Evolutionary conservation across 2,888 invertebrate species (phyloP).

Genomic region (Apoda limacodes): DNA sequence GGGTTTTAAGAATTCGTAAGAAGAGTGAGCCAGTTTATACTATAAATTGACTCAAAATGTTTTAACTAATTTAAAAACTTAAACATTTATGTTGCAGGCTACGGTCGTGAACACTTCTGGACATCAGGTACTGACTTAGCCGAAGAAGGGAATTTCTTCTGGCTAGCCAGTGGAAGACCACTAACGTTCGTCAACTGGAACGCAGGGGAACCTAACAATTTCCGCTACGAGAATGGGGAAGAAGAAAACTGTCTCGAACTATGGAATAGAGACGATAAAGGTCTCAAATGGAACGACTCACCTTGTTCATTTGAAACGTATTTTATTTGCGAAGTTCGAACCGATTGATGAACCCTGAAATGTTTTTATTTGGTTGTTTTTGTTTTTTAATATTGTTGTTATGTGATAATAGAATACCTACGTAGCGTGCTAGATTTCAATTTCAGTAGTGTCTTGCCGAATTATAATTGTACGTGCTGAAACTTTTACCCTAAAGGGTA

Average conservation of each 20-base stretch:
- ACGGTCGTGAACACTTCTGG: slow-evolving; percentile 94
- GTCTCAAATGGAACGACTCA: slow-evolving; percentile 93
- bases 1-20: no score
- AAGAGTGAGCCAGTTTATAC: background rate
- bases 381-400: slow-evolving; percentile 22
- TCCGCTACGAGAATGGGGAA: slow-evolving; percentile 92
- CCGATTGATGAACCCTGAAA: slow-evolving; percentile 46
- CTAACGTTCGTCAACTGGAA: slow-evolving; percentile 94
- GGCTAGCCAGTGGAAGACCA: slow-evolving; percentile 92
- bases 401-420: slow-evolving; percentile 35
- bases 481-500: no score
- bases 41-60: background rate
- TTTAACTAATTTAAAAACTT: background rate
- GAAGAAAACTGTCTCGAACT: slow-evolving; percentile 92
- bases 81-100: slow-evolving; percentile 72
- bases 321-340: slow-evolving; percentile 89
- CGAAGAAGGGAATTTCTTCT: slow-evolving; percentile 91
- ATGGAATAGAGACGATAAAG: slow-evolving; percentile 93
- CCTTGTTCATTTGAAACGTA: slow-evolving; percentile 94
- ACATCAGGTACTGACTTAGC: slow-evolving; percentile 92
- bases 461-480: no score
- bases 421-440: slow-evolving; percentile 37
- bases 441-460: no score
- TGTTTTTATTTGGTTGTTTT: slow-evolving; percentile 11
- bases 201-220: slow-evolving; percentile 94